phyloP scores from a whole-genome alignment of 2,797 vertebrate species.

The Numenius phaeopus region DNA sequence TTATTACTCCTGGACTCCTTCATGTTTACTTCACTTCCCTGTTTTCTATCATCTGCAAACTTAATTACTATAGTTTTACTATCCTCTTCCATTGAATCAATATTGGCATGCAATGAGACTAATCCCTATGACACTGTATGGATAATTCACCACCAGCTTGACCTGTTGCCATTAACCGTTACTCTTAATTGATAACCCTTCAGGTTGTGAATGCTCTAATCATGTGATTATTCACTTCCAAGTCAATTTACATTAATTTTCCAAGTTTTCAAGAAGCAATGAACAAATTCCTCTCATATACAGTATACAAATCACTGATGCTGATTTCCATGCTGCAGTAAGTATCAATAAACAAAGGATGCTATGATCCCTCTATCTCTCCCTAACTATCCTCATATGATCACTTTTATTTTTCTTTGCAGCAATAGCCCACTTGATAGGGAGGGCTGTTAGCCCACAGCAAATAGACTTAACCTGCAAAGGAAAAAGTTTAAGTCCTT shows the following conservation, averaged over 20 bases:
- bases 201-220: not conserved
- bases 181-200: not conserved
- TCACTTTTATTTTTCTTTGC: not conserved
- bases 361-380: not conserved
- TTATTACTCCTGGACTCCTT: not conserved
- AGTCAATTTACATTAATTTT: not conserved
- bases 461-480: not conserved
- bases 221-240: not conserved
- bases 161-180: not conserved
- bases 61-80: not conserved
- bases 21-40: not conserved
- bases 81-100: not conserved
- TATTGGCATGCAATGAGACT: constrained; percentile 51
- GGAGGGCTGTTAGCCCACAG: not conserved
- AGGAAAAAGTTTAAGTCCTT: not conserved
- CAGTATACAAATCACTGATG: not conserved
- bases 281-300: constrained; percentile 13
- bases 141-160: not conserved
- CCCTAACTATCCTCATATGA: not conserved
- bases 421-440: not conserved
- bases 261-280: constrained; percentile 8
- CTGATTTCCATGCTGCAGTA: not conserved
- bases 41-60: not conserved
- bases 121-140: not conserved
- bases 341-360: not conserved